A percentile compares a stretch with the other conserved stretches of the same genome.
These are phyloP conservation scores for Silurus glanis DNA, from an alignment of 2,113 vertebrate species.

Conservation along the genomic window DNA sequence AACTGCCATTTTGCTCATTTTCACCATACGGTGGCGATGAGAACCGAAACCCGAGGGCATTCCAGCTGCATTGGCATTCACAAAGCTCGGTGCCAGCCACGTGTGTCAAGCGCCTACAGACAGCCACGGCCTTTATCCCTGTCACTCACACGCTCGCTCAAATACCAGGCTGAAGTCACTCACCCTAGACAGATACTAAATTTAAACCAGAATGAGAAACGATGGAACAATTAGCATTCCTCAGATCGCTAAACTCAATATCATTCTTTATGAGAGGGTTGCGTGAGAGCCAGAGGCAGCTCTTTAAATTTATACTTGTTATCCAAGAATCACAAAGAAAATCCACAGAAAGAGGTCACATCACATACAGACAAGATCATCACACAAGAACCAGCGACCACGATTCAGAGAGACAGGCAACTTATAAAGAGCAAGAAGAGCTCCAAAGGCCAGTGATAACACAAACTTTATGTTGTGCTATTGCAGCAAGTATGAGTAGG, in stretches of 20 bases:
- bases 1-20: conserved; percentile 43
- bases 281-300: background rate
- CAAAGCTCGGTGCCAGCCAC: conserved; percentile 20
- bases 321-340: background rate
- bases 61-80: conserved; percentile 49
- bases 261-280: background rate
- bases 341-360: background rate
- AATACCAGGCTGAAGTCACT: conserved; percentile 36
- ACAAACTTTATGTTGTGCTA: background rate
- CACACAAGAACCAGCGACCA: background rate
- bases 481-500: background rate
- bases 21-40: conserved; percentile 5
- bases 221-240: background rate
- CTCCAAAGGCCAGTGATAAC: background rate
- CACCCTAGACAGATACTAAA: conserved; percentile 21
- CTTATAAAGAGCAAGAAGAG: background rate
- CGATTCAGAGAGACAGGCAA: background rate
- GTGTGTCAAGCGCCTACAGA: conserved; percentile 45
- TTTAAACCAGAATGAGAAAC: background rate
- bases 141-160: conserved; percentile 42
- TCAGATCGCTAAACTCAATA: background rate
- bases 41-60: conserved; percentile 42
- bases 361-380: background rate
- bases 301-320: background rate
- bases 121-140: conserved; percentile 38